Evolutionary conservation across 2,113 vertebrate genomes (phyloP), one percentile per base, ranked within the genome.

Genomic region (Cyanoderma ruficeps): DNA sequence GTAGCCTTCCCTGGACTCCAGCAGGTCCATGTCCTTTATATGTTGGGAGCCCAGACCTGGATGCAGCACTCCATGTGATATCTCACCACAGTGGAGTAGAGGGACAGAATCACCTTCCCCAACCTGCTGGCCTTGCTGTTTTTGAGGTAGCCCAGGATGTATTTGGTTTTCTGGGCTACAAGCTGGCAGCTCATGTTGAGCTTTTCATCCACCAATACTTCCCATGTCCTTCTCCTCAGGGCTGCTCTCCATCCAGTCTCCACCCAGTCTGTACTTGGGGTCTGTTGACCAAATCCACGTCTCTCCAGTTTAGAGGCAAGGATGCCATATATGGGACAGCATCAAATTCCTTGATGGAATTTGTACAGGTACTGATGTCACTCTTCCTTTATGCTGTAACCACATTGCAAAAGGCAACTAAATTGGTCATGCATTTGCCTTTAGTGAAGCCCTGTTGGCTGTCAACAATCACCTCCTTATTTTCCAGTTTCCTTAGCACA

Each of bases 261-360:
- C 15, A 14, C 9, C 4, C 35, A 57, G 8, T 19, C 44, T 19
- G 10, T 19, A 16, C 8, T 20, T 28, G 35, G 25, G 24, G 9
- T 35, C 24, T 0, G 0, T 31, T 56, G 49, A 64, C 18, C 6
- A 63, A 35, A 56, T 18, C 31, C 50, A 49, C 0, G 0, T 42
- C 67, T 64, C 35, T 35, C 17, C 35, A 31, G 14, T 33, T 57
- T 37, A 64, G 35, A 72, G 50, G 42, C 17, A 71, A 71, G 31
- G 57, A 49, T 64, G 42, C 14, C 7, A 63, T 22, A 47, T 5
- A 55, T 14, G 25, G 17, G 30, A 49, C 19, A 63, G 21, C 7
- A 21, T 19, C 57, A 56, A 64, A 57, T 27, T 35, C 21, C 13
- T 72, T 72, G 31, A n/a, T n/a, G n/a, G n/a, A n/a, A n/a, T n/a